Evolutionary conservation across 2,113 vertebrate species (phyloP).

Genomic region (Argyrosomus japonicus): DNA sequence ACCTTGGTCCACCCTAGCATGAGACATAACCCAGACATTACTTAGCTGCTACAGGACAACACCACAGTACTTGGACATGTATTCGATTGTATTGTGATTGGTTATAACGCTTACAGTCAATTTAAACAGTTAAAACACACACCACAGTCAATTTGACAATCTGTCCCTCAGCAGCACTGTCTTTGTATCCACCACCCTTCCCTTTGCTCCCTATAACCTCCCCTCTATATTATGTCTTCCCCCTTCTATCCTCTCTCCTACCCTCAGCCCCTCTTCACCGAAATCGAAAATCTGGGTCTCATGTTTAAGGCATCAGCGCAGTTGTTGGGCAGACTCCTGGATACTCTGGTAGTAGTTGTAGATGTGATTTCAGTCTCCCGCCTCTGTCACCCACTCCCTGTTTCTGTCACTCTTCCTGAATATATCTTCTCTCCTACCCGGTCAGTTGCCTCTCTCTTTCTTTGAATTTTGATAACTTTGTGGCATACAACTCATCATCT

Average conservation of each 20-base stretch:
- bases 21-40: not conserved
- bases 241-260: constrained; percentile 19
- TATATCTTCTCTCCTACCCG: constrained; percentile 17
- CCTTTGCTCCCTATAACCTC: constrained; percentile 34
- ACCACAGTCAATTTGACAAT: constrained; percentile 11
- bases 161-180: not conserved
- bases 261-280: constrained; percentile 61
- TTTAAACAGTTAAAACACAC: constrained; percentile 22
- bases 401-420: constrained; percentile 36
- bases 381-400: constrained; percentile 23
- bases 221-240: constrained; percentile 31
- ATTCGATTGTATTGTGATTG: not conserved
- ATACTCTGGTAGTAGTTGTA: constrained; percentile 8
- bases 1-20: not conserved
- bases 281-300: constrained; percentile 72
- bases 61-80: not conserved
- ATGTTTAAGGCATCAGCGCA: constrained; percentile 78
- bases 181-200: constrained; percentile 22
- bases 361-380: constrained; percentile 37
- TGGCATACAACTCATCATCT: constrained; percentile 6
- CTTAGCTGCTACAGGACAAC: not conserved
- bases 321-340: constrained; percentile 65
- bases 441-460: not conserved
- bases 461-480: constrained; percentile 47
- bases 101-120: not conserved